Percentiles rank a stretch among this genome's conserved stretches.
phyloP scores from a whole-genome alignment of 2,113 vertebrate species.

The Ranitomeya imitator region DNA sequence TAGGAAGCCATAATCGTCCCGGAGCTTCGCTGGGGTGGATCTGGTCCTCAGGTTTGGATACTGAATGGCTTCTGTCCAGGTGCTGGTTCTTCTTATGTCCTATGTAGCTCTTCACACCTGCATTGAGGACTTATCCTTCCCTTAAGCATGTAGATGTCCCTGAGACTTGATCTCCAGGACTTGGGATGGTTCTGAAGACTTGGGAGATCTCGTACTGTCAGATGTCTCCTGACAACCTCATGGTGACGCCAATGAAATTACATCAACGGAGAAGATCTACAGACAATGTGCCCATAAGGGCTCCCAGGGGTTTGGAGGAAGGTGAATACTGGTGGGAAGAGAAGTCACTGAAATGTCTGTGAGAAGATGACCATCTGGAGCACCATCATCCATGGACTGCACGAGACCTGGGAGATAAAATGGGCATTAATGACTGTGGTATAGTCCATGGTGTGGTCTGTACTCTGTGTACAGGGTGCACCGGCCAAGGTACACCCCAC shows the following conservation, averaged over 20 bases:
- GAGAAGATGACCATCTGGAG: background rate
- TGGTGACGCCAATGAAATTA: background rate
- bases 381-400: background rate
- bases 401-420: background rate
- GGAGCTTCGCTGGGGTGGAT: background rate
- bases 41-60: background rate
- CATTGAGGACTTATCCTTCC: background rate
- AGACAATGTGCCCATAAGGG: background rate
- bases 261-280: background rate
- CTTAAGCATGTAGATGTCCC: background rate
- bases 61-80: background rate
- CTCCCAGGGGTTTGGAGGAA: background rate
- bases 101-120: background rate
- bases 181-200: background rate
- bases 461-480: background rate
- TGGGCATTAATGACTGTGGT: background rate
- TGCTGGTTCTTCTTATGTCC: background rate
- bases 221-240: background rate
- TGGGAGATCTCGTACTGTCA: background rate
- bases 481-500: no score
- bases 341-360: background rate
- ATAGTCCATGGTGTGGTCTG: background rate
- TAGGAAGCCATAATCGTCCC: background rate
- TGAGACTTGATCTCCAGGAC: background rate
- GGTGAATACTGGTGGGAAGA: background rate